Conservation (phyloP, 30 jellyfish, hydroid and myxozoan genomes). For the Pelagia noctiluca region DNA sequence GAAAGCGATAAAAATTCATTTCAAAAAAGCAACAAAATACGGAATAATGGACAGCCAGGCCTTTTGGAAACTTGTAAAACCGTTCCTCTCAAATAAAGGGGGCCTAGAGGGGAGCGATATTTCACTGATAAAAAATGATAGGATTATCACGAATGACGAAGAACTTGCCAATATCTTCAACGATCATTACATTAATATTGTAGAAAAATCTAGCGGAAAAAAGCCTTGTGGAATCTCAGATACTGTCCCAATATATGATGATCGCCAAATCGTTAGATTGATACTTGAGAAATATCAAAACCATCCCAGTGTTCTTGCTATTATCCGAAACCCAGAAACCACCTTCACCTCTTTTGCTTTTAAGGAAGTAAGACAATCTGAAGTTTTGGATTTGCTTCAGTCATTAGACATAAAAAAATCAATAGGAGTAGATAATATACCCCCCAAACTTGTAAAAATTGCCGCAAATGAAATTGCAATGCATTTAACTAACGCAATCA, state of each 20-base stretch:
- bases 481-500: constrained; percentile 33
- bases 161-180: too few species aligned
- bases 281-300: background rate
- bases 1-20: constrained; percentile 7
- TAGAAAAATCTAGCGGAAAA: background rate
- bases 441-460: too few species aligned
- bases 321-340: too few species aligned
- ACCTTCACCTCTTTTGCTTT: too few species aligned
- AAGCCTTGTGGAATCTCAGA: constrained; percentile 3
- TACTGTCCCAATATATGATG: background rate
- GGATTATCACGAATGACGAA: too few species aligned
- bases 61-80: too few species aligned
- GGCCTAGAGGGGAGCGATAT: too few species aligned
- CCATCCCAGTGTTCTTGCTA: constrained; percentile 4
- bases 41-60: background rate
- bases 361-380: background rate
- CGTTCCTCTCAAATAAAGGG: too few species aligned
- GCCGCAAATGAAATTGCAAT: too few species aligned
- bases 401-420: background rate
- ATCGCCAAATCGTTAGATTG: background rate
- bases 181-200: too few species aligned
- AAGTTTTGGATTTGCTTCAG: background rate
- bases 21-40: background rate
- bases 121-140: too few species aligned
- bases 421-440: too few species aligned